A percentile compares a stretch with the other conserved stretches of the same genome.
These are phyloP conservation scores for Patella ulyssiponensis DNA, from an alignment of 2,888 invertebrate species.

Conservation along the genomic window DNA sequence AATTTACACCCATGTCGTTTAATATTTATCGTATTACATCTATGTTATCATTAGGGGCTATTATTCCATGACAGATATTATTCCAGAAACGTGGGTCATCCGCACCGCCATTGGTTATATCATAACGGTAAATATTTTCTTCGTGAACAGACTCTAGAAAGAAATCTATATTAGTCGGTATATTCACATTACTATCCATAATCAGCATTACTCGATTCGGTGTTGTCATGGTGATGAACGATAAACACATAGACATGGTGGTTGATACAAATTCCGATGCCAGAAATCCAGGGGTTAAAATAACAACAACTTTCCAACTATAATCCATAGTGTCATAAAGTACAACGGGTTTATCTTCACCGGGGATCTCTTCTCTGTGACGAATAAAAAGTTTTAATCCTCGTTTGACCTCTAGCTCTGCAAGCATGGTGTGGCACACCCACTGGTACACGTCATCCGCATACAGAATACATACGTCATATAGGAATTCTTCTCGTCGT, in stretches of 20 bases:
- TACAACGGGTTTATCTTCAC: background rate
- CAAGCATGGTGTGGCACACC: no score
- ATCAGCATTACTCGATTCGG: background rate
- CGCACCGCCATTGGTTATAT: background rate
- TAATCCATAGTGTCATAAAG: background rate
- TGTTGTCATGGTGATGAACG: background rate
- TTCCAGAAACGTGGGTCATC: no score
- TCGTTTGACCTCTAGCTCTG: no score
- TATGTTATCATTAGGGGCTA: no score
- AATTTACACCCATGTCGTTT: no score
- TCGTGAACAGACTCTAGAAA: background rate
- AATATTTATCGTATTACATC: no score
- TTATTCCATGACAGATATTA: no score
- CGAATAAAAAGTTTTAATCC: no score
- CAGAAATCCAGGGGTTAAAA: background rate
- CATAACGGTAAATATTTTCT: background rate
- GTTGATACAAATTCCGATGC: background rate
- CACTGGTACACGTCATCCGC: background rate
- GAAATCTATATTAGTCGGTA: background rate
- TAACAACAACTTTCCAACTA: background rate
- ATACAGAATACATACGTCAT: background rate
- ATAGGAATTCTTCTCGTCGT: background rate
- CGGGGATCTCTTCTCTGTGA: background rate
- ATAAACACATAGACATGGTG: background rate
- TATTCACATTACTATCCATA: background rate